Evolutionary conservation across 2,113 vertebrate species (phyloP), one percentile per base, ranked within the genome.

Genomic region (Bagarius yarrelli): DNA sequence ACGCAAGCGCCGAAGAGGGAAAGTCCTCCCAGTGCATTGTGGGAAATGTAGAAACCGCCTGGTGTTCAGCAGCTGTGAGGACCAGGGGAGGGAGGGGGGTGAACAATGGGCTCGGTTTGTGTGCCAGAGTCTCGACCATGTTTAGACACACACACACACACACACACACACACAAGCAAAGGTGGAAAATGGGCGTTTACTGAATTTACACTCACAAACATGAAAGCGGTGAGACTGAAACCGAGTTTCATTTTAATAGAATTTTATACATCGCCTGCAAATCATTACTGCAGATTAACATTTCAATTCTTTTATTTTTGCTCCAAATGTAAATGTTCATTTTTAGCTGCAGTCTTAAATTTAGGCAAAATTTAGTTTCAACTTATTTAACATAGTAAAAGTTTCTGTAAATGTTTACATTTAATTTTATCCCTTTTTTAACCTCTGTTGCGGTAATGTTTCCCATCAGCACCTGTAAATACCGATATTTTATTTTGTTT

Each of bases 31-130:
- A 2, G 19, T 89, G 85, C 88, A 86, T 85, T 87, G 88, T 90
- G 89, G 89, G 89, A 89, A 90, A 89, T 30, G 55, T 8, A 32
- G 66, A 63, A 25, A 25, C 70, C 1, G 30, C 52, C 71, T 47
- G 30, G 57, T 75, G 79, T 88, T 81, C 66, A 88, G 86, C 87
- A 88, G 87, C 86, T 83, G 85, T 76, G 81, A 87, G 77, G 84
- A 85, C 87, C n/a, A 87, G 85, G 78, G 61, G 88, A 88, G 88
- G 89, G 88, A 88, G 88, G 92, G 87, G 76, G 44, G 84, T 76
- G 85, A 93, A 93, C 92, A 93, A 93, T 93, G 81, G 90, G 83
- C 83, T 87, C 88, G 90, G 89, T 90, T 90, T 90, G 86, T 86
- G 81, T 85, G 84, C 86, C 83, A 87, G 87, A 87, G 87, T 88